A percentile compares a stretch with the other conserved stretches of the same genome.
These are phyloP conservation scores for Cephalopterus ornatus DNA, from an alignment of 2,113 vertebrate genomes.

Conservation along the genomic window DNA sequence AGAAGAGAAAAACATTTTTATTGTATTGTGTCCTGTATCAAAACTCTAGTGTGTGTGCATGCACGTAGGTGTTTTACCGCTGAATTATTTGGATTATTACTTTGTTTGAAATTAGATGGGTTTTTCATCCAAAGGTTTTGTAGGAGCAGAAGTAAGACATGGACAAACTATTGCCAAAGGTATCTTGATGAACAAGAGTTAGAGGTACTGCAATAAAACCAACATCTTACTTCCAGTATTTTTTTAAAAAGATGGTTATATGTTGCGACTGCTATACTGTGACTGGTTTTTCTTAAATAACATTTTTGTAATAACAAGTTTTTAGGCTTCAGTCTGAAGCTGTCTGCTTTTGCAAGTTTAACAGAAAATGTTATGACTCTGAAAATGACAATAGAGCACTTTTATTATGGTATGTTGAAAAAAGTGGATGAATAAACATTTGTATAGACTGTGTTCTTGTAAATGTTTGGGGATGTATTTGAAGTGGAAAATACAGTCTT, in stretches of 20 bases:
- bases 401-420: conserved; percentile 2
- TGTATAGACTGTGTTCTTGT: neutral
- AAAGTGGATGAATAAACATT: neutral
- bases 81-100: neutral
- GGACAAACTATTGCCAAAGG: neutral
- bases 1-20: neutral
- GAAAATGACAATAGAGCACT: neutral
- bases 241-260: neutral
- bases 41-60: neutral
- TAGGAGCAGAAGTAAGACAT: neutral
- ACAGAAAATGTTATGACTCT: neutral
- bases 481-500: neutral
- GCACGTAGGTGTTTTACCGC: neutral
- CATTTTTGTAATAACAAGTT: neutral
- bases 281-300: neutral
- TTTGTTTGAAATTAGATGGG: neutral
- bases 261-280: neutral
- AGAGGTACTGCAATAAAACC: neutral
- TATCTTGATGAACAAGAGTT: neutral
- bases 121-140: neutral
- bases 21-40: neutral
- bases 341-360: neutral
- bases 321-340: neutral
- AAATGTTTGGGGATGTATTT: neutral
- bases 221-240: neutral